Evolutionary conservation across 2,888 invertebrate genomes (phyloP), one percentile per base, ranked within the genome.

Genomic region (Sinopyrophorus schimmeli): DNA sequence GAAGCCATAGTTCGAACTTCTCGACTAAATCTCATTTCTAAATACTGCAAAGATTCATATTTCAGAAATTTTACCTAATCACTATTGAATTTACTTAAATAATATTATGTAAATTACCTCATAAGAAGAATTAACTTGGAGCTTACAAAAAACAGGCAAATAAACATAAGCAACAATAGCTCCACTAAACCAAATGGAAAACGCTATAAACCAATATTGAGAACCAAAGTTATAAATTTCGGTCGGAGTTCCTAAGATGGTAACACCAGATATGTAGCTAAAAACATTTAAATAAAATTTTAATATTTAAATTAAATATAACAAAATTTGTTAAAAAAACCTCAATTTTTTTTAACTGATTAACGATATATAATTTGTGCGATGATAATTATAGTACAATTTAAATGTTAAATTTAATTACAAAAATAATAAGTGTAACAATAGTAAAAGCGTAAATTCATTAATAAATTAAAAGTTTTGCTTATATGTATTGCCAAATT

Each of bases 211-310:
- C 83, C 86, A 86, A 71, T 91, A 91, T 67, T 89, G 88, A 0
- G 87, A 84, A 16, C 92, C 92, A 66, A 84, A 91, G 72, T 87
- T 86, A 74, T 91, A 92, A 67, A 91, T 85, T 75, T 92, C 92
- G 0, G 90, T 84, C 4, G 92, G 90, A 3, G 89, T 90, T 17
- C 92, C 92, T 58, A 92, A 76, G 57, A 92, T 86, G 38, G 92
- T 92, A 35, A 92, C 89, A 38, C 92, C 92, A 7, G 92, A 92
- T 65, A 92, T 84, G 68, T 92, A 92, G 69, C 90, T 91, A 70
- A 41, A 69, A 59, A 40, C 20, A 28, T n/a, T n/a, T n/a, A n/a
- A n/a, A n/a, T n/a, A n/a, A n/a, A n/a, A n/a, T n/a, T n/a, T n/a
- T n/a, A n/a, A n/a, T n/a, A n/a, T n/a, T n/a, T n/a, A n/a, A n/a